phyloP scores from a whole-genome alignment of 2,888 invertebrate species.

The Pherbina coryleti region DNA sequence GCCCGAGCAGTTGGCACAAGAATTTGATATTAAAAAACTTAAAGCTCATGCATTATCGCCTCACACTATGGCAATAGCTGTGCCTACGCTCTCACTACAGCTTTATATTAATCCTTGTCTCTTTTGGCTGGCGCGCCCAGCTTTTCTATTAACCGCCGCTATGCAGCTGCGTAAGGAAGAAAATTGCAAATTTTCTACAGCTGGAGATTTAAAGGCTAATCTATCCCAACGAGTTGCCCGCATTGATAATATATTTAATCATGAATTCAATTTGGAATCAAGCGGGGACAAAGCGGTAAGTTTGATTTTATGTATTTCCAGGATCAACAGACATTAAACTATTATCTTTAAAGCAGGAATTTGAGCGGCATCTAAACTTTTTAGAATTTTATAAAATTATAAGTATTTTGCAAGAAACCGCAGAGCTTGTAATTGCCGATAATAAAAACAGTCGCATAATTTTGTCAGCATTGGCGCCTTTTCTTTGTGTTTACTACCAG shows the following conservation, averaged over 20 bases:
- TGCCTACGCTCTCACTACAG: conserved; percentile 80
- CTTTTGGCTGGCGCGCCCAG: conserved; percentile 77
- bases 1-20: conserved; percentile 61
- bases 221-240: conserved; percentile 53
- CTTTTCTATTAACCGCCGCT: conserved; percentile 72
- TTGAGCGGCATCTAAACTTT: conserved; percentile 67
- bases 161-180: conserved; percentile 54
- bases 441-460: conserved; percentile 70
- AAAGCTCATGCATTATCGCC: conserved; percentile 76
- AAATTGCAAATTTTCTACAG: conserved; percentile 19
- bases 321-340: neutral
- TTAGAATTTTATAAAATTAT: conserved; percentile 54
- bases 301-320: neutral
- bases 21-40: conserved; percentile 67
- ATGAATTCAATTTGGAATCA: conserved; percentile 77
- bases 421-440: conserved; percentile 54
- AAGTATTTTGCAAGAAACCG: conserved; percentile 63
- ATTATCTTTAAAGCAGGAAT: conserved; percentile 66
- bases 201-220: conserved; percentile 41
- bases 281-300: conserved; percentile 71
- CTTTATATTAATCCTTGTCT: conserved; percentile 83
- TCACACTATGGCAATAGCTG: conserved; percentile 77
- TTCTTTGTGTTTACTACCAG: conserved; percentile 75
- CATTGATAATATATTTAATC: conserved; percentile 72
- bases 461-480: conserved; percentile 75